phyloP scores from a whole-genome alignment of 2,888 invertebrate genomes.

The Serrognathus titanus region DNA sequence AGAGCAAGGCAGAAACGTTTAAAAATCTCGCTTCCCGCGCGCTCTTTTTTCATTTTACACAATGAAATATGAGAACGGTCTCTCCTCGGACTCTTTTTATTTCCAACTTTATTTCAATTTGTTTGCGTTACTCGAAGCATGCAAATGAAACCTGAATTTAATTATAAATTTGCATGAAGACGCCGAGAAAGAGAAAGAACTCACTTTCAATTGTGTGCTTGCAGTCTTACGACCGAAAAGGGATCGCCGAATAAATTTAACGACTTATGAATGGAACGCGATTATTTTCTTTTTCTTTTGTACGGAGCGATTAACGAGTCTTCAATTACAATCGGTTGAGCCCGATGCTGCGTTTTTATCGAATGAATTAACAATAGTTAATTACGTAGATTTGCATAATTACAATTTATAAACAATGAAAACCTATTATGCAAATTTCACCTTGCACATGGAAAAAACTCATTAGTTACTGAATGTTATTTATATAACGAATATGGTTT shows the following conservation, averaged over 20 bases:
- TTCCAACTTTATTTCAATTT: slow-evolving; percentile 12
- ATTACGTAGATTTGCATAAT: background rate
- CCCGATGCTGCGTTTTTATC: background rate
- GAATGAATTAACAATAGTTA: background rate
- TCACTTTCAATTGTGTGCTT: slow-evolving; percentile 7
- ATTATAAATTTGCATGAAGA: slow-evolving; percentile 13
- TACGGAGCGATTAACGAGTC: background rate
- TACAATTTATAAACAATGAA: background rate
- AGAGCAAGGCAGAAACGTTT: background rate
- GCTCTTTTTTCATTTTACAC: background rate
- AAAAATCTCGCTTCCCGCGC: background rate
- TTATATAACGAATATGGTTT: too few relatives aligned
- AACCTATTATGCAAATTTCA: background rate
- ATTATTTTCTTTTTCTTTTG: background rate
- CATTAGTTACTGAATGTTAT: too few relatives aligned
- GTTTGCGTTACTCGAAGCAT: slow-evolving; percentile 14
- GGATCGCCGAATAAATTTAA: background rate
- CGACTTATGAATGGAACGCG: background rate
- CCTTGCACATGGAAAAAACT: too few relatives aligned
- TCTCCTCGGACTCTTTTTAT: slow-evolving; percentile 2
- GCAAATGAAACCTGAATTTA: slow-evolving; percentile 17
- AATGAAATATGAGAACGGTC: slow-evolving; percentile 7
- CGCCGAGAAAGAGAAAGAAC: background rate
- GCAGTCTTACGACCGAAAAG: background rate
- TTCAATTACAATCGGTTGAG: background rate